Percentiles rank a stretch among this genome's conserved stretches.
Evolutionary conservation across 2,797 vertebrate species (phyloP).

Genomic region (Ceryle rudis): DNA sequence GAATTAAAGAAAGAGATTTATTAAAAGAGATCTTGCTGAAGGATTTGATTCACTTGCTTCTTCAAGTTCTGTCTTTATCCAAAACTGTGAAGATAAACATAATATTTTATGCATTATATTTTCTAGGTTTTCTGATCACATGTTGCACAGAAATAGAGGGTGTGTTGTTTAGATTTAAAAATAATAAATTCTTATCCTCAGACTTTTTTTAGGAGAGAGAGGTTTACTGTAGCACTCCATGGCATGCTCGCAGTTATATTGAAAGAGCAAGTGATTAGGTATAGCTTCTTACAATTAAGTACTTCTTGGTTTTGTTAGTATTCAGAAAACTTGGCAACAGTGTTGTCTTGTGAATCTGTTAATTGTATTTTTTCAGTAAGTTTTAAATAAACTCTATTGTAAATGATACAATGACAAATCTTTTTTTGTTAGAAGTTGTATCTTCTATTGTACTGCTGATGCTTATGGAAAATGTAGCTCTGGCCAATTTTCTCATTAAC

Average conservation of each 20-base stretch:
- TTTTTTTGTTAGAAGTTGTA: neutral
- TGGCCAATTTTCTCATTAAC: neutral
- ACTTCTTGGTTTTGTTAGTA: neutral
- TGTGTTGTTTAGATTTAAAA: neutral
- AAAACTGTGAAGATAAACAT: neutral
- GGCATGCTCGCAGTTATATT: neutral
- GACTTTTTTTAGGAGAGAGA: neutral
- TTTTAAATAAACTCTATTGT: neutral
- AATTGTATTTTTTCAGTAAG: neutral
- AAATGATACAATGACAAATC: neutral
- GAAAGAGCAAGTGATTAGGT: neutral
- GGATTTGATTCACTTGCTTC: neutral
- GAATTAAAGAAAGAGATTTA: neutral
- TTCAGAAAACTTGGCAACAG: neutral
- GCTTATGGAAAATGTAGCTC: neutral
- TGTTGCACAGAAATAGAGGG: neutral
- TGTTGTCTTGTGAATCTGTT: neutral
- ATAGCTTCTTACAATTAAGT: neutral
- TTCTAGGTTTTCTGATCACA: neutral
- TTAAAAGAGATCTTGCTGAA: neutral
- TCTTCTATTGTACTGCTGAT: neutral
- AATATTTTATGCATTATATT: neutral
- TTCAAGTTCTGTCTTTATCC: neutral
- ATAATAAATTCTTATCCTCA: neutral
- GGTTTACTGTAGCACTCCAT: neutral